A percentile compares a stretch with the other conserved stretches of the same genome.
Conservation (phyloP, 2,113 vertebrate genomes). For the Pangasianodon gigas region DNA sequence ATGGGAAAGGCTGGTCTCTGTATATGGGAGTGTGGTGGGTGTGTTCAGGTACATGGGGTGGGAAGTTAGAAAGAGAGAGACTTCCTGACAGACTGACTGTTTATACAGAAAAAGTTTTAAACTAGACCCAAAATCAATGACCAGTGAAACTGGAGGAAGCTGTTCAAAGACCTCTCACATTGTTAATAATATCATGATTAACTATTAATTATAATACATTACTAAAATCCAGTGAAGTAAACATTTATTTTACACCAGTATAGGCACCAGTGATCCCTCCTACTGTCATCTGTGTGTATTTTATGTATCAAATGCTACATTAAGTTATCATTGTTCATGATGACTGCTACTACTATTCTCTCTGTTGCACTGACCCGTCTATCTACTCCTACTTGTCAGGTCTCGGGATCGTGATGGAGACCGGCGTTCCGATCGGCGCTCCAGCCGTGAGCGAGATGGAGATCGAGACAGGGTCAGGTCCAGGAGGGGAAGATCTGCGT, state of each 20-base stretch:
- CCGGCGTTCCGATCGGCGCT: slow-evolving; percentile 59
- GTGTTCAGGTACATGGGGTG: neutral
- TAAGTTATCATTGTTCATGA: neutral
- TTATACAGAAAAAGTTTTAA: neutral
- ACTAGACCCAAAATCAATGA: neutral
- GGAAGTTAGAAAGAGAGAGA: neutral
- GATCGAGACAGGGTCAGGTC: slow-evolving; percentile 37
- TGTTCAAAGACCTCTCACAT: neutral
- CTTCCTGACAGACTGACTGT: neutral
- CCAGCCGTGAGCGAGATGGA: slow-evolving; percentile 55
- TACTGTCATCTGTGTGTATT: neutral
- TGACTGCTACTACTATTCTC: neutral
- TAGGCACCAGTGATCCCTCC: neutral
- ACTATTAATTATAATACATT: neutral
- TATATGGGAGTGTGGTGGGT: neutral
- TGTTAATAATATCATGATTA: neutral
- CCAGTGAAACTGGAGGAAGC: neutral
- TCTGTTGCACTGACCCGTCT: neutral
- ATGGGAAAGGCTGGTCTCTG: neutral
- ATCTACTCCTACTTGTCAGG: neutral
- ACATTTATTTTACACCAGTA: neutral
- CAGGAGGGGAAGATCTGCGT: slow-evolving; percentile 75
- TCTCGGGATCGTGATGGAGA: slow-evolving; percentile 59
- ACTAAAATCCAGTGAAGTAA: neutral
- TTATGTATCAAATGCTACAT: neutral